Evolutionary conservation across 2,888 invertebrate species (phyloP), one percentile per base, ranked within the genome.

Genomic region (Meghimatium bilineatum): DNA sequence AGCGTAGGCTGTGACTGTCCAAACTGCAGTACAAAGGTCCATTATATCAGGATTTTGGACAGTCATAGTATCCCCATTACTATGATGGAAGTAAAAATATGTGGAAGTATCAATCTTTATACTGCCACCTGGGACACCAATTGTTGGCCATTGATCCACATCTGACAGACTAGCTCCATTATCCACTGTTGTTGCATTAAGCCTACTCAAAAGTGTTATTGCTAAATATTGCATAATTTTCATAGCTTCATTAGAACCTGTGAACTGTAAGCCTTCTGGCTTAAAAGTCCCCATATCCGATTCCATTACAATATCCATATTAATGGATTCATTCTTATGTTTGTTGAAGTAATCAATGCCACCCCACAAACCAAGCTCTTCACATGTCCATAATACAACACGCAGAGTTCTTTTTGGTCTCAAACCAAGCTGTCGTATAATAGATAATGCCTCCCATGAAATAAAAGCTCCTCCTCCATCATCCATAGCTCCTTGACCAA

Each of bases 401-500:
- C 96, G 95, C 49, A 97, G 92, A 0, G 97, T 97, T 90, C 97
- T 94, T 90, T 95, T 96, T 0, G 97, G 96, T 82, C 93, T 94
- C 66, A 97, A 93, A 38, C 95, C 95, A 3, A 97, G 93, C 14
- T 94, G 94, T 88, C 95, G 96, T 8, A n/a, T n/a, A n/a, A n/a
- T n/a, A n/a, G n/a, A n/a, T n/a, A n/a, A n/a, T n/a, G n/a, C n/a
- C n/a, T n/a, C n/a, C n/a, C n/a, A n/a, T n/a, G n/a, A n/a, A n/a
- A n/a, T n/a, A n/a, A n/a, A n/a, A n/a, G n/a, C n/a, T 77, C 97
- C 97, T 83, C 96, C 97, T 6, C 93, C 94, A 89, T 97, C 97
- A 92, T 97, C 97, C 97, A 97, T 96, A 10, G 97, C 97, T 32
- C 97, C 97, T 89, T 96, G 95, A 63, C 97, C 97, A 20, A 97